These are phyloP conservation scores for Imbricaverruca yamaguchii DNA, from an alignment of 2,888 invertebrate genomes.

Conservation along the genomic window DNA sequence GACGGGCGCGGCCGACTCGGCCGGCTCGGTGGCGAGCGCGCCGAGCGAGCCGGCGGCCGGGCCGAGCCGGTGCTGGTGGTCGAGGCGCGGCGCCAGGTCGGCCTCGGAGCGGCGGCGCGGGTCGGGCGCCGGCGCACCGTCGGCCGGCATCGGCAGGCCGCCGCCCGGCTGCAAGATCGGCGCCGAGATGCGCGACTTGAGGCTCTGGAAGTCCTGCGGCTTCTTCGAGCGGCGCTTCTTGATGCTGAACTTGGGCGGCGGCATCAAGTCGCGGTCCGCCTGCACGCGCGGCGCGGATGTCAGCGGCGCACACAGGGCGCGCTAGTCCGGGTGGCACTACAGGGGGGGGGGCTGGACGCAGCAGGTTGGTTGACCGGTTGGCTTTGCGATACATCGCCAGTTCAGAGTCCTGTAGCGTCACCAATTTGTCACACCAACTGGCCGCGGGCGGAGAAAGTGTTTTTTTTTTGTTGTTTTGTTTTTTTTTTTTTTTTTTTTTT, in stretches of 20 bases:
- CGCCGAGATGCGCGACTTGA: constrained; percentile 19
- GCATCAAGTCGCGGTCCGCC: constrained; percentile 49
- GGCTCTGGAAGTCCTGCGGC: constrained; percentile 43
- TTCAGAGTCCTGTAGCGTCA: too few relatives aligned
- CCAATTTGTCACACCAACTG: too few relatives aligned
- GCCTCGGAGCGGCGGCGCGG: not conserved
- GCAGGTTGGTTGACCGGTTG: too few relatives aligned
- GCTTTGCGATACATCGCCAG: too few relatives aligned
- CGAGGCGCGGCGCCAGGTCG: not conserved
- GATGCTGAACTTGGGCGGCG: constrained; percentile 49
- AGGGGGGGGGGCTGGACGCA: too few relatives aligned
- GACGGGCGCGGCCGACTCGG: constrained; percentile 14
- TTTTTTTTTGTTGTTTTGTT: too few relatives aligned
- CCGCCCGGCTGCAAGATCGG: constrained; percentile 19
- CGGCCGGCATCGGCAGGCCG: constrained; percentile 32
- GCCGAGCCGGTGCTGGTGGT: not conserved
- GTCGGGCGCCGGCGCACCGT: constrained; percentile 26
- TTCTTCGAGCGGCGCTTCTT: constrained; percentile 58
- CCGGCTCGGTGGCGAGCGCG: not conserved
- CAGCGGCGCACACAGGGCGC: too few relatives aligned
- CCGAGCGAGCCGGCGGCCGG: not conserved
- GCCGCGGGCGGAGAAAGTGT: too few relatives aligned
- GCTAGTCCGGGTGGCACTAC: too few relatives aligned
- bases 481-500: too few relatives aligned
- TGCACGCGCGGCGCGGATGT: not conserved